Conservation (phyloP, 2,888 invertebrate species). For the Emmelina monodactyla region DNA sequence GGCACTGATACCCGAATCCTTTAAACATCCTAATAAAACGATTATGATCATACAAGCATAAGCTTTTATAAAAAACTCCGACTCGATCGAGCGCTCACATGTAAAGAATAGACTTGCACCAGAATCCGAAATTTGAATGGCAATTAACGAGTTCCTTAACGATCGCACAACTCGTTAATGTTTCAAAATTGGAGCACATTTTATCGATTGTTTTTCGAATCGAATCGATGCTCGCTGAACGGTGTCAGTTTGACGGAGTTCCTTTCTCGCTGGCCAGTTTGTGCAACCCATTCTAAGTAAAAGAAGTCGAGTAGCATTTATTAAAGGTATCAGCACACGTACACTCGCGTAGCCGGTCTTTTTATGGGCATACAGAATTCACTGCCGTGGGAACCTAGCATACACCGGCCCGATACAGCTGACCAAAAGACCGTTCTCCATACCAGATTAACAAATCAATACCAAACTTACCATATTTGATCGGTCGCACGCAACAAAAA, state of each 20-base stretch:
- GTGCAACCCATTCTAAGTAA: constrained; percentile 23
- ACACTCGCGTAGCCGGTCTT: constrained; percentile 54
- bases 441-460: constrained; percentile 64
- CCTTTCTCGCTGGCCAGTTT: constrained; percentile 23
- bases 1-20: constrained; percentile 49
- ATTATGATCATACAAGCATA: constrained; percentile 37
- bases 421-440: constrained; percentile 65
- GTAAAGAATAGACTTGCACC: constrained; percentile 24
- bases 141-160: neutral
- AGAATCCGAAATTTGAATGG: constrained; percentile 15
- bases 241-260: constrained; percentile 19
- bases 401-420: too few species aligned
- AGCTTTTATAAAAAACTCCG: neutral
- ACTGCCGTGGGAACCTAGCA: constrained; percentile 62
- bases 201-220: constrained; percentile 13
- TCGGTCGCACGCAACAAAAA: constrained; percentile 34
- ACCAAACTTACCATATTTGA: constrained; percentile 44
- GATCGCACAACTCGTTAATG: constrained; percentile 6
- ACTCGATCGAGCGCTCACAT: constrained; percentile 46
- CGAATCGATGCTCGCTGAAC: constrained; percentile 23
- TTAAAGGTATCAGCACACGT: constrained; percentile 58
- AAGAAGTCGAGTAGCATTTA: constrained; percentile 38
- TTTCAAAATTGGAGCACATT: constrained; percentile 13
- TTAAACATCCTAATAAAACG: constrained; percentile 56
- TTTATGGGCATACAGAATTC: constrained; percentile 57